Percentiles rank a stretch among this genome's conserved stretches.
Conservation (phyloP, 2,113 vertebrate genomes). For the Saiga tatarica region DNA sequence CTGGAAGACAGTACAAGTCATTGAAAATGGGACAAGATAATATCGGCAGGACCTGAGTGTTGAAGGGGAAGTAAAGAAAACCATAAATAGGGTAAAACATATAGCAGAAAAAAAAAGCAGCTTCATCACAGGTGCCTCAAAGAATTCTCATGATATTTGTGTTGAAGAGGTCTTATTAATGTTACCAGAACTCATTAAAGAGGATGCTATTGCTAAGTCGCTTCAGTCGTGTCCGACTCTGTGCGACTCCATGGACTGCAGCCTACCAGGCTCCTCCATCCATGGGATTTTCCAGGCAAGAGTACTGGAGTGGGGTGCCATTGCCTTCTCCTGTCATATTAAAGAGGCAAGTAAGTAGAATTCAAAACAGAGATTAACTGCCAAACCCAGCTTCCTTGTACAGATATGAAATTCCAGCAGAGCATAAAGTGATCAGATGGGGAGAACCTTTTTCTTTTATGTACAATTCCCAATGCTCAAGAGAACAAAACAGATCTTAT, state of each 20-base stretch:
- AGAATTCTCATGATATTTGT: not conserved
- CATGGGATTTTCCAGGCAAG: too few relatives aligned
- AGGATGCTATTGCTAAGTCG: not conserved
- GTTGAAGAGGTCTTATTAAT: not conserved
- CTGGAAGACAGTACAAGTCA: not conserved
- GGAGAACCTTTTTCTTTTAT: not conserved
- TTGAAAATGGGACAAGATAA: not conserved
- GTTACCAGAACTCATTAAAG: not conserved
- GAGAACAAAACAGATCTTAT: not conserved
- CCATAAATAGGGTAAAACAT: not conserved
- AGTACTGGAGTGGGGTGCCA: too few relatives aligned
- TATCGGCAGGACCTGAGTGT: not conserved
- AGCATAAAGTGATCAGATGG: not conserved
- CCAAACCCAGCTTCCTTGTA: not conserved
- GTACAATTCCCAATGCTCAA: not conserved
- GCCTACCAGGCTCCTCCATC: too few relatives aligned
- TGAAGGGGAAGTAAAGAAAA: not conserved
- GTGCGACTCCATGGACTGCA: too few relatives aligned
- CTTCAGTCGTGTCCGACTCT: too few relatives aligned
- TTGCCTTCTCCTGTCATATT: not conserved
- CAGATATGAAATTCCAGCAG: not conserved
- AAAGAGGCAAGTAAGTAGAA: not conserved
- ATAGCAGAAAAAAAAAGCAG: not conserved
- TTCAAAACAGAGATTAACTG: not conserved
- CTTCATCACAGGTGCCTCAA: too few relatives aligned